Evolutionary conservation across 2,888 invertebrate genomes (phyloP).

Genomic region (Perdita meconis): DNA sequence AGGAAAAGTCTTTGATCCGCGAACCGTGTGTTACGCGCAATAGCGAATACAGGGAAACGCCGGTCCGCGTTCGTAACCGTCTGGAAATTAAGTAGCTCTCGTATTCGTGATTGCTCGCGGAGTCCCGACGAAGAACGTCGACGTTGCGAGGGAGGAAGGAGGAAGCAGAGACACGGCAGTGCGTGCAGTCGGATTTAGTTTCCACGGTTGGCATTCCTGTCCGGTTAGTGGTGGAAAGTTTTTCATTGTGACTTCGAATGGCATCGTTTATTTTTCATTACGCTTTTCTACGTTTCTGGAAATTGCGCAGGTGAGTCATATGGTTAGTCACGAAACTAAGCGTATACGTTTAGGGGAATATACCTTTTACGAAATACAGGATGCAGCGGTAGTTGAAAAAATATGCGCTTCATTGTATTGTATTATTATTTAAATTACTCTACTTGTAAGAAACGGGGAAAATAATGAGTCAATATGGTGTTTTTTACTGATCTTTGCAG

Average conservation of each 20-base stretch:
- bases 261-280: conserved; percentile 7
- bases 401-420: too few species aligned
- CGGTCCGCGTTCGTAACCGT: background rate
- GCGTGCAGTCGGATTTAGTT: conserved; percentile 6
- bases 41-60: conserved; percentile 17
- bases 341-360: too few species aligned
- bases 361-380: too few species aligned
- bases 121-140: too few species aligned
- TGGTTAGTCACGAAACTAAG: too few species aligned
- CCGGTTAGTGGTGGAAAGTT: conserved; percentile 16
- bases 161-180: conserved; percentile 21
- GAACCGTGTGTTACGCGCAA: background rate
- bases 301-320: too few species aligned
- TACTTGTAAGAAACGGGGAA: too few species aligned
- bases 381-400: too few species aligned
- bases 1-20: conserved; percentile 19
- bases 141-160: conserved; percentile 12
- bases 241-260: conserved; percentile 2
- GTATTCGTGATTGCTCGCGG: conserved; percentile 2
- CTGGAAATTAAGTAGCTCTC: conserved; percentile 20
- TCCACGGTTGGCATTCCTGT: conserved; percentile 18
- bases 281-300: background rate
- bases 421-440: too few species aligned
- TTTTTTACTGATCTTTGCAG: too few species aligned
- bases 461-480: too few species aligned